A percentile compares a stretch with the other conserved stretches of the same genome.
Evolutionary conservation across 2,113 vertebrate genomes (phyloP).

Genomic region (Rafetus swinhoei): DNA sequence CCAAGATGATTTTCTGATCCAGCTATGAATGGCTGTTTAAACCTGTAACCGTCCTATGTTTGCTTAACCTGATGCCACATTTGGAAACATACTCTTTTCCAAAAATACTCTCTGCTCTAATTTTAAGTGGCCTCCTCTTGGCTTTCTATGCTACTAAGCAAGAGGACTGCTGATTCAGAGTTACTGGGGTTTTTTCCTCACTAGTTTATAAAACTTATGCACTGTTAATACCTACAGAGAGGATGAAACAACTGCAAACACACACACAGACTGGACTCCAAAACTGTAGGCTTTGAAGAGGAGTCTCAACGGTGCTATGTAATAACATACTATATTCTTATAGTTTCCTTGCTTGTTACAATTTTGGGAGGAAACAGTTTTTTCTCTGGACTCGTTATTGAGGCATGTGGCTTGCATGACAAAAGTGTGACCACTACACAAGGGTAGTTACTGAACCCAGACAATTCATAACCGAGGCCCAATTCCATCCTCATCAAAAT

Average conservation of each 20-base stretch:
- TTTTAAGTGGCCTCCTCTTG: background rate
- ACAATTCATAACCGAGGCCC: background rate
- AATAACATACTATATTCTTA: background rate
- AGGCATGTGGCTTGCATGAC: background rate
- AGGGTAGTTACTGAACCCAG: conserved; percentile 1
- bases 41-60: background rate
- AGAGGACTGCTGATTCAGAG: background rate
- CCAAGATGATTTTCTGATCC: background rate
- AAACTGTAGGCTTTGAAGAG: background rate
- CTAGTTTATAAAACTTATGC: background rate
- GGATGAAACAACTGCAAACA: background rate
- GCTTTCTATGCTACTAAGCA: background rate
- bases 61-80: background rate
- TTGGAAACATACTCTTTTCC: background rate
- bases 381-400: conserved; percentile 1
- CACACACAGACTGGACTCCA: background rate
- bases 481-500: background rate
- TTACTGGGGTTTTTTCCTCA: background rate
- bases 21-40: background rate
- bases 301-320: background rate
- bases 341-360: background rate
- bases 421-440: background rate
- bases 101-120: background rate
- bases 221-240: background rate
- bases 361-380: background rate